Base-by-base conservation (phyloP, 2,888 invertebrate species). In the Hemithea aestivaria region DNA sequence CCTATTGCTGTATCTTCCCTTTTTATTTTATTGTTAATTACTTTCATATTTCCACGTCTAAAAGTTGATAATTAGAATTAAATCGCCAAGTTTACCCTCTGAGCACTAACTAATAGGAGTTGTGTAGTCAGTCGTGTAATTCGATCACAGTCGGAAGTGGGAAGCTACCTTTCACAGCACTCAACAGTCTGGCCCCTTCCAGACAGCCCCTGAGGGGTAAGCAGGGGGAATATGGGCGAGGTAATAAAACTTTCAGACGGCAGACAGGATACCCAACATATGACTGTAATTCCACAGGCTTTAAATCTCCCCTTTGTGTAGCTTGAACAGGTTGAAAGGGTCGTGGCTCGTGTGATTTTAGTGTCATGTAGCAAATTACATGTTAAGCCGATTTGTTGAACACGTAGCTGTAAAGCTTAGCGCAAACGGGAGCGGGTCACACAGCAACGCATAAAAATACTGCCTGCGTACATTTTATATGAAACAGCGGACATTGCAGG, bases 171-270 rank as follows among this genome's bases (percentile, higher is more conserved):
- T 33, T 51, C 51, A 53, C 54, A 48, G 54, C 53, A 49, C 42
- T 45, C 53, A 36, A 49, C 46, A 51, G 51, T 45, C 48, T 40
- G 35, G 33, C 46, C 64, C 60, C 59, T 44, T 45, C 40, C 45
- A 59, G 63, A 56, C 62, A 40, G 42, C 48, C 63, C 56, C 46
- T 43, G 7, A 11, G 20, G 27, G 30, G 30, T 10, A 6, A 23
- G 27, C 8, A 10, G 37, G 45, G 54, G 53, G 56, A 45, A 53
- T 47, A 36, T 46, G 55, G 48, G 39, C 67, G 61, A 68, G 68
- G 67, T 65, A 62, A 69, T 75, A 67, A 73, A 77, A 76, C 63
- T 76, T 78, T 76, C 71, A 76, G 71, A 56, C 66, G 51, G 53
- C 57, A 57, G 57, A 58, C 53, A 59, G 58, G 60, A 58, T 58